These are phyloP conservation scores for Lucifuga dentata DNA, from an alignment of 2,113 vertebrate species.

Conservation along the genomic window DNA sequence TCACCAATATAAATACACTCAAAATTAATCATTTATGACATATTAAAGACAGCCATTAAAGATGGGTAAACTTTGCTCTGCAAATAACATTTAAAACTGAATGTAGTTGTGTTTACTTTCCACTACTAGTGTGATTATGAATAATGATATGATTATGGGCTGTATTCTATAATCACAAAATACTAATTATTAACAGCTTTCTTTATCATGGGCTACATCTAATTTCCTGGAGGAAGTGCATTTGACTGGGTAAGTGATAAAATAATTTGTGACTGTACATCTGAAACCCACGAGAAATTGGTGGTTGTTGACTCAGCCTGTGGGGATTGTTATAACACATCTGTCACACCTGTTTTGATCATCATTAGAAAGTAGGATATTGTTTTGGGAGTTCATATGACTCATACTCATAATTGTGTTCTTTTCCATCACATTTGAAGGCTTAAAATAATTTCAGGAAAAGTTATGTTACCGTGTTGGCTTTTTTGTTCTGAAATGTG, in stretches of 20 bases:
- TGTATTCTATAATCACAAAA: too few relatives aligned
- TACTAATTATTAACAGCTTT: constrained; percentile 40
- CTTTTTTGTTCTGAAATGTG: not conserved
- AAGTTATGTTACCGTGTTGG: not conserved
- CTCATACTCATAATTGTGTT: not conserved
- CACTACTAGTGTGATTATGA: constrained; percentile 20
- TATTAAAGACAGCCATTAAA: constrained; percentile 24
- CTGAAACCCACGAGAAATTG: constrained; percentile 4
- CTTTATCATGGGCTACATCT: constrained; percentile 14
- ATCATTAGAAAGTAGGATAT: constrained; percentile 32
- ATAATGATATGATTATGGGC: not conserved
- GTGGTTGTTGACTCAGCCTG: constrained; percentile 43
- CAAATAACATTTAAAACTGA: too few relatives aligned
- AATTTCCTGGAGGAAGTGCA: constrained; percentile 61
- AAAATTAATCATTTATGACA: constrained; percentile 29
- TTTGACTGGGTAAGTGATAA: constrained; percentile 39
- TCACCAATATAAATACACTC: constrained; percentile 8
- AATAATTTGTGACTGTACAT: constrained; percentile 20
- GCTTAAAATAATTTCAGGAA: not conserved
- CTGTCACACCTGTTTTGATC: constrained; percentile 10
- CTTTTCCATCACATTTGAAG: not conserved
- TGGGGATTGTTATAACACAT: constrained; percentile 21
- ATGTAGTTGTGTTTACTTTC: constrained; percentile 39
- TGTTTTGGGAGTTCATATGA: constrained; percentile 20
- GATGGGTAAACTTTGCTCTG: not conserved